A percentile compares a stretch with the other conserved stretches of the same genome.
These are phyloP conservation scores for Gambusia affinis DNA, from an alignment of 2,113 vertebrate species.

Conservation along the genomic window DNA sequence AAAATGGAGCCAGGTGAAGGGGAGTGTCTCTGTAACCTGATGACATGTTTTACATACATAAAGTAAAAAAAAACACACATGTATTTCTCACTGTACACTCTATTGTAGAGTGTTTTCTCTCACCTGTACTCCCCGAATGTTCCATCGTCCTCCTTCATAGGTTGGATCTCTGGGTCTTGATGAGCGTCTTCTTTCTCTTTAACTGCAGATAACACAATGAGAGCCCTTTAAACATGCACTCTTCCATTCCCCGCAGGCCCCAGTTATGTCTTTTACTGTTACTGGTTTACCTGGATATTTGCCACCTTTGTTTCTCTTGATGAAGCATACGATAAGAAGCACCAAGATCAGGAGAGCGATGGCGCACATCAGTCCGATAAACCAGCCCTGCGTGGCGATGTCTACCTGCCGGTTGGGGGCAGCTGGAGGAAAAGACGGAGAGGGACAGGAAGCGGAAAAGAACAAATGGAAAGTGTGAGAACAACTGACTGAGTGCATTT, in stretches of 20 bases:
- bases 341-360: slow-evolving; percentile 96
- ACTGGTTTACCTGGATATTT: slow-evolving; percentile 92
- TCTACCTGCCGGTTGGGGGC: slow-evolving; percentile 92
- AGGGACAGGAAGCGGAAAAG: slow-evolving; percentile 10
- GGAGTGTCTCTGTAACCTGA: slow-evolving; percentile 59
- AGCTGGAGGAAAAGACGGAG: slow-evolving; percentile 74
- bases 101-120: slow-evolving; percentile 38
- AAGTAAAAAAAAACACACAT: background rate
- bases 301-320: slow-evolving; percentile 97
- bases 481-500: background rate
- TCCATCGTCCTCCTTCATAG: slow-evolving; percentile 98
- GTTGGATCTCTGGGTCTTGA: slow-evolving; percentile 96
- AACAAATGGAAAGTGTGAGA: background rate
- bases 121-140: slow-evolving; percentile 99
- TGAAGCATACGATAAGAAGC: slow-evolving; percentile 96
- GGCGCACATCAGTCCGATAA: slow-evolving; percentile 97
- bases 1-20: slow-evolving; percentile 50
- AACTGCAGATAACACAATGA: slow-evolving; percentile 76
- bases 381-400: slow-evolving; percentile 98
- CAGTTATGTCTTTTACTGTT: background rate
- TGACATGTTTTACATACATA: slow-evolving; percentile 58
- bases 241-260: background rate
- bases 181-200: slow-evolving; percentile 99
- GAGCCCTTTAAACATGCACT: background rate
- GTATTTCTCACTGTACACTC: background rate